Base-by-base conservation (phyloP, 2,888 invertebrate species). In the Brachypalpus laphriformis region DNA sequence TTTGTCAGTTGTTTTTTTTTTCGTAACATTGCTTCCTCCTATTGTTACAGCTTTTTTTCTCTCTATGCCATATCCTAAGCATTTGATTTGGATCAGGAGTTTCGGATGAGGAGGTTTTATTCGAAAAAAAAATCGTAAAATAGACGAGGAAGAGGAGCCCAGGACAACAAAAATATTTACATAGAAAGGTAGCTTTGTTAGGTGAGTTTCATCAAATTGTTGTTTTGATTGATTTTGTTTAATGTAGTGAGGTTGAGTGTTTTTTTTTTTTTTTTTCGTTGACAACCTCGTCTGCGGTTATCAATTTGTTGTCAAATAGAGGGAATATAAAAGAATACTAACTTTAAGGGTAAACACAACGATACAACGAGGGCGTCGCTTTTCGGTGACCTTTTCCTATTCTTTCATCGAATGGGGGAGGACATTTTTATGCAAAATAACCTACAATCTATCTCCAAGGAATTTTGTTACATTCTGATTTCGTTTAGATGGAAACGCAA, bases 211-310 rank as follows among this genome's bases (percentile, higher is more conserved):
- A 54, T 22, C 22, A 18, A 45, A 65, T 25, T 56, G 65, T 56
- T 56, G 56, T 56, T 75, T 65, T 57, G 56, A 75, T 65, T 65
- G 75, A 75, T 75, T 75, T 47, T 34, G 31, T 65, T 56, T 34
- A 6, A 56, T 65, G 20, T 22, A 9, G 18, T 49, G n/a, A 49
- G 37, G 59, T 71, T 71, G 34, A 68, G 54, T 45, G 45, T 20
- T 40, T 59, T n/a, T n/a, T n/a, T n/a, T n/a, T n/a, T n/a, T n/a
- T n/a, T n/a, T 28, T 37, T n/a, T 14, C 45, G 14, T 45, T 14
- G 20, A 59, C 70, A 71, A 47, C 34, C 3, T 8, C n/a, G 37
- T 49, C 37, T 70, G 59, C 34, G 59, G 59, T 59, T 37, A 25
- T 11, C 59, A 40, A 66, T 40, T 51, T 54, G 16, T 11, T 66